Conservation (phyloP, 2,888 invertebrate species). For the Lepetodrilus schrolli region DNA sequence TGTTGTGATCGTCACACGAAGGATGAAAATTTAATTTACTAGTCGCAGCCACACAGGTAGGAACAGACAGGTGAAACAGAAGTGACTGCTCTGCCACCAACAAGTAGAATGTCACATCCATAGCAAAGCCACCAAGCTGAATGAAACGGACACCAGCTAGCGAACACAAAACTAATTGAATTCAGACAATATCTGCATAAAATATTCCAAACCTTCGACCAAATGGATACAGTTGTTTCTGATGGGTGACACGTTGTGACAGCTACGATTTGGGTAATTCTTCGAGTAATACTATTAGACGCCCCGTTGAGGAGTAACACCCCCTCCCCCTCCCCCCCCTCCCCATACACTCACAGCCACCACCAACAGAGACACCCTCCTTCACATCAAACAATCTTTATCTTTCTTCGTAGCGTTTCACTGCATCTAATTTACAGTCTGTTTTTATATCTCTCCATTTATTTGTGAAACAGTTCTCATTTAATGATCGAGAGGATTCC, state of each 20-base stretch:
- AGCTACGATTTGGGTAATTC: not conserved
- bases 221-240: not conserved
- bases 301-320: not conserved
- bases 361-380: not conserved
- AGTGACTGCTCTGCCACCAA: not conserved
- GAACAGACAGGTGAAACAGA: not conserved
- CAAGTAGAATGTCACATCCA: not conserved
- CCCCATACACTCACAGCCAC: not conserved
- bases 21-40: conserved; percentile 26
- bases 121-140: not conserved
- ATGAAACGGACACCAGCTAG: conserved; percentile 7
- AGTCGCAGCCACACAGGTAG: conserved; percentile 5
- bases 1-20: not conserved
- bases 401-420: not conserved
- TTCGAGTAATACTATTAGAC: not conserved
- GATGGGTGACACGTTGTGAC: not conserved
- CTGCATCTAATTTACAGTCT: not conserved
- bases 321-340: too few relatives aligned
- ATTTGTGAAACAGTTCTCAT: too few relatives aligned
- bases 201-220: not conserved
- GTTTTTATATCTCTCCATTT: not conserved
- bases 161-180: conserved; percentile 14
- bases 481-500: too few relatives aligned
- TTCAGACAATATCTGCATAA: conserved; percentile 11
- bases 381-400: not conserved